These are phyloP conservation scores for Seriola aureovittata DNA, from an alignment of 2,113 vertebrate species.

Conservation along the genomic window DNA sequence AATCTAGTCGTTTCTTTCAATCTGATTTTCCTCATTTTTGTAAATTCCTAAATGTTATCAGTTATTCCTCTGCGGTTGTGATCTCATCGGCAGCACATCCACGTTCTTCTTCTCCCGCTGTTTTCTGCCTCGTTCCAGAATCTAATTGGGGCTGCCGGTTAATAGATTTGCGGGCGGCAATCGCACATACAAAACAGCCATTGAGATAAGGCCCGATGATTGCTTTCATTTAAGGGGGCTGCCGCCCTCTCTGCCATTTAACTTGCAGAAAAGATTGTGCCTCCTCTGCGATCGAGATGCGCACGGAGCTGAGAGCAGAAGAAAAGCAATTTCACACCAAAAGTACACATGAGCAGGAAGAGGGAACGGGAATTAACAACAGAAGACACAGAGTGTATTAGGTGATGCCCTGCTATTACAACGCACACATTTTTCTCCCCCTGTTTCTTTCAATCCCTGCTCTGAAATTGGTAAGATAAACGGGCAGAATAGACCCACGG, in stretches of 20 bases:
- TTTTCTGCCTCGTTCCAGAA: not conserved
- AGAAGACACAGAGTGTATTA: not conserved
- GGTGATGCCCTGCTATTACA: not conserved
- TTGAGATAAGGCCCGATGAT: conserved; percentile 52
- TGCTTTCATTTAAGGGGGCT: conserved; percentile 49
- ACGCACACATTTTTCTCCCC: not conserved
- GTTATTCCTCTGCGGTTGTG: not conserved
- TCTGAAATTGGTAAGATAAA: conserved; percentile 32
- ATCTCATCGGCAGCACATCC: not conserved
- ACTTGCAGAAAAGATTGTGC: conserved; percentile 8
- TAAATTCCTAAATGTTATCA: conserved; percentile 2
- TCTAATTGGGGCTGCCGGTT: conserved; percentile 29
- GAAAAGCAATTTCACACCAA: conserved; percentile 52
- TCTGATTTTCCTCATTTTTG: no score
- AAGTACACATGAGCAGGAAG: not conserved
- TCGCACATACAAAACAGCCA: conserved; percentile 17
- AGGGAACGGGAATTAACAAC: not conserved
- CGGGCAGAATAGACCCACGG: not conserved
- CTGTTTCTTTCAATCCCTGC: not conserved
- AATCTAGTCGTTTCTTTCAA: no score
- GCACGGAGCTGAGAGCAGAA: conserved; percentile 13
- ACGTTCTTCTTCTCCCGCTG: not conserved
- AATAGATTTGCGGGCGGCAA: conserved; percentile 24
- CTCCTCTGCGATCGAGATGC: conserved; percentile 15
- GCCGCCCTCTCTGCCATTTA: conserved; percentile 14